Evolutionary conservation across 1,140 invertebrate genomes (phyloP).

Genomic region (Sweltsa coloradensis): DNA sequence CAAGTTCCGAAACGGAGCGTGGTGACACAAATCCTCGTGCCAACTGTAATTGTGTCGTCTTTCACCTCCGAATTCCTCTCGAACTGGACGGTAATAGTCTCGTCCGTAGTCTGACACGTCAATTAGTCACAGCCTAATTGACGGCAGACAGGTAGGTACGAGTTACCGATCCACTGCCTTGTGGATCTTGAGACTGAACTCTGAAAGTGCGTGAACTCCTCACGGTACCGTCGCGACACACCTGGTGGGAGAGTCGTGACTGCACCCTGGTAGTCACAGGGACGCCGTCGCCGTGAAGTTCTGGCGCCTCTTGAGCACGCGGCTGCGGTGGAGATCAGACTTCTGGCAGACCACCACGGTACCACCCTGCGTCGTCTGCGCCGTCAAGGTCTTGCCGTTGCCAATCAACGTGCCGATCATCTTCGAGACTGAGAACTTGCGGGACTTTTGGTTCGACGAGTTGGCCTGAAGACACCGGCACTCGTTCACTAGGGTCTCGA

Average conservation of each 20-base stretch:
- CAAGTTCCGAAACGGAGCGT: too few relatives aligned
- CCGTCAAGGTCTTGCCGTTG: constrained; percentile 27
- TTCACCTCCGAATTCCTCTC: too few relatives aligned
- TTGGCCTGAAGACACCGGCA: constrained; percentile 34
- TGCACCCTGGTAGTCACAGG: constrained; percentile 32
- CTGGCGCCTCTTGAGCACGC: constrained; percentile 38
- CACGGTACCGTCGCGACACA: constrained; percentile 1
- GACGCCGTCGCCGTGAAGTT: constrained; percentile 40
- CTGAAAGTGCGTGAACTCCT: background rate
- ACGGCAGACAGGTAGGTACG: too few relatives aligned
- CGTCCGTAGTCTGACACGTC: too few relatives aligned
- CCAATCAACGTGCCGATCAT: constrained; percentile 65
- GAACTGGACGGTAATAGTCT: too few relatives aligned
- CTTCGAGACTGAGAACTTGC: constrained; percentile 65
- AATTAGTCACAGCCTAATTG: too few relatives aligned
- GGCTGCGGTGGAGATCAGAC: constrained; percentile 38
- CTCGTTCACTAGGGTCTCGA: constrained; percentile 52
- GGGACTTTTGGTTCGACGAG: constrained; percentile 34
- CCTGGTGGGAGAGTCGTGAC: background rate
- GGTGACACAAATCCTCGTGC: too few relatives aligned
- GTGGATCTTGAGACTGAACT: too few relatives aligned
- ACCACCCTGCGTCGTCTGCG: constrained; percentile 30
- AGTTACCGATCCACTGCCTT: too few relatives aligned
- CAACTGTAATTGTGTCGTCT: too few relatives aligned
- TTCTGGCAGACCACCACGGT: constrained; percentile 42